A percentile compares a stretch with the other conserved stretches of the same genome.
These are phyloP conservation scores for Anthophora plumipes DNA, from an alignment of 2,888 invertebrate species.

Conservation along the genomic window DNA sequence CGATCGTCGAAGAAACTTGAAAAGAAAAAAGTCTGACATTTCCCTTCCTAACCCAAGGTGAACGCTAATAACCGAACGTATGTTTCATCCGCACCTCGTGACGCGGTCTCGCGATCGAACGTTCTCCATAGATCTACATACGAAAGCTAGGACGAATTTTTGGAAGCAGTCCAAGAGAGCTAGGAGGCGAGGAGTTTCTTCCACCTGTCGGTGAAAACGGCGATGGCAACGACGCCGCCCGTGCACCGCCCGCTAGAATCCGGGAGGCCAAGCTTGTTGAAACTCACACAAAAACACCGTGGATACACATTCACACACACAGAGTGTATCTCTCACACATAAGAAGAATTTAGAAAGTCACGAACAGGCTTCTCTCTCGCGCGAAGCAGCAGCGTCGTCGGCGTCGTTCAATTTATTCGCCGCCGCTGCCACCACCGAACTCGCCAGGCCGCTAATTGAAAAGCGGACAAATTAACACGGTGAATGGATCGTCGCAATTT, in stretches of 20 bases:
- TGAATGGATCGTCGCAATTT: conserved; percentile 73
- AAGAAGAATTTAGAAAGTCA: conserved; percentile 70
- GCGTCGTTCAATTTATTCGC: conserved; percentile 68
- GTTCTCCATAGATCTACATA: conserved; percentile 6
- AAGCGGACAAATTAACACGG: conserved; percentile 76
- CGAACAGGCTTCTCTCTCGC: conserved; percentile 42
- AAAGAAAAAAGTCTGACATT: background rate
- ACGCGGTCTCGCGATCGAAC: conserved; percentile 7
- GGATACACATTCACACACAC: background rate
- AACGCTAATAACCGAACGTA: background rate
- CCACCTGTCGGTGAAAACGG: conserved; percentile 43
- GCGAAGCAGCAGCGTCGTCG: conserved; percentile 49
- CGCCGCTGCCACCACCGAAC: conserved; percentile 57
- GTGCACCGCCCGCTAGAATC: conserved; percentile 35
- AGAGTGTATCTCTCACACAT: conserved; percentile 21
- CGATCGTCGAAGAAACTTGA: conserved; percentile 13
- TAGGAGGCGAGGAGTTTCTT: conserved; percentile 21
- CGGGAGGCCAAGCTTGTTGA: conserved; percentile 26
- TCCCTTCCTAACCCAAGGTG: background rate
- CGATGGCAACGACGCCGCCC: conserved; percentile 1
- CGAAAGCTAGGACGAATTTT: background rate
- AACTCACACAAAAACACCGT: background rate
- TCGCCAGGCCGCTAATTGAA: conserved; percentile 76
- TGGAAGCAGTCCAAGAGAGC: conserved; percentile 42
- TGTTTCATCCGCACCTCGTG: background rate